Base-by-base conservation (phyloP, 2,888 invertebrate genomes). In the Scaptomyza flava region DNA sequence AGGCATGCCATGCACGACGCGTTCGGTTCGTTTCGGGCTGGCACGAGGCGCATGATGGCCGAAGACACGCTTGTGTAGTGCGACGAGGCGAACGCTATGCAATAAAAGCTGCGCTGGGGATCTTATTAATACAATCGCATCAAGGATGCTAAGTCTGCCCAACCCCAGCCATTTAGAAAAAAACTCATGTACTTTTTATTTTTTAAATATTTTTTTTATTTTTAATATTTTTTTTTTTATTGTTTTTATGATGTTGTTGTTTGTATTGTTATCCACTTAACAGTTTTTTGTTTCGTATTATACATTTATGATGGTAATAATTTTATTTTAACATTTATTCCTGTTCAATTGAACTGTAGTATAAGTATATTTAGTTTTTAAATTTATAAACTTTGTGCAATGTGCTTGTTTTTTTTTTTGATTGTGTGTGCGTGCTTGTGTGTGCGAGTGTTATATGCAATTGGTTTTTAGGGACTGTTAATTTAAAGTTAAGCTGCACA, bases 181-280 rank as follows among this genome's bases (percentile, higher is more conserved):
- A 38, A n/a, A 14, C 14, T 77, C 74, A 81, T 63, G 58, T 77
- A 77, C 38, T 3, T 41, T 17, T 53, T 20, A 4, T 7, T 36
- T 27, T 48, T 38, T 3, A 45, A 48, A 63, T 31, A 8, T 38
- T 31, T 11, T 59, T 68, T 69, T 63, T 14, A 12, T 72, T 72
- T 72, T 62, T 31, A 30, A 33, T 58, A 30, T 59, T 59, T 53
- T 53, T 53, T 53, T 65, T 68, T 66, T 66, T 74, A 50, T 46
- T 14, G 5, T 54, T 62, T 76, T 62, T 59, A 58, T 73, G 45
- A 17, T 57, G 34, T 52, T 60, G 27, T 54, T 83, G 20, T 50
- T 34, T 50, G 33, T 50, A 50, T 50, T 76, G 77, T 76, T 79
- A 80, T 84, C 60, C 72, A 80, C 80, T 82, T 80, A 76, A 87